Percentiles rank a stretch among this genome's conserved stretches.
These are phyloP conservation scores for Hylomyscus alleni DNA, from an alignment of 2,797 vertebrate species.

Conservation along the genomic window DNA sequence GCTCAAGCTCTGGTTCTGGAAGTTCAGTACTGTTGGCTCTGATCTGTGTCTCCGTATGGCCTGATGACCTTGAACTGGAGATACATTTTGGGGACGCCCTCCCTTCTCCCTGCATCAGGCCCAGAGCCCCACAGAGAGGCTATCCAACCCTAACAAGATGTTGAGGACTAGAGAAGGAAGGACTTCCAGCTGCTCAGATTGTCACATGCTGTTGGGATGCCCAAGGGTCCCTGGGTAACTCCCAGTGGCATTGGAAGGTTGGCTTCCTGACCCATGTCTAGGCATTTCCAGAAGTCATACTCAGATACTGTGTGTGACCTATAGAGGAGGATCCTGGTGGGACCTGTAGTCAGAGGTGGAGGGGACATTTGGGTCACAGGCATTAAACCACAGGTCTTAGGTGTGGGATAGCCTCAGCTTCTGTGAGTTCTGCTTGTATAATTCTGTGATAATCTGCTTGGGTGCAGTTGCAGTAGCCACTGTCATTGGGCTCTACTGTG, in stretches of 20 bases:
- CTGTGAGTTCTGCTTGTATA: neutral
- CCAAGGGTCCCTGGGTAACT: accelerated
- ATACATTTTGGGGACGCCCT: accelerated
- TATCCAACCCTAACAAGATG: accelerated
- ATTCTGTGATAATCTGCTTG: neutral
- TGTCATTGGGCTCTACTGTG: neutral
- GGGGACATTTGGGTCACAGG: neutral
- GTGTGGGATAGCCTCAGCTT: neutral
- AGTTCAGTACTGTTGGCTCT: accelerated
- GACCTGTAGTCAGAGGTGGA: neutral
- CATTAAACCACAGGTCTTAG: neutral
- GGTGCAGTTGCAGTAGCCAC: neutral
- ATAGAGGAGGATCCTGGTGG: neutral
- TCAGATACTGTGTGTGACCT: neutral
- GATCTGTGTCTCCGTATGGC: too few relatives aligned
- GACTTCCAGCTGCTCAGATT: neutral
- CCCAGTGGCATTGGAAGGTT: accelerated
- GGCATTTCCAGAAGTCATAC: neutral
- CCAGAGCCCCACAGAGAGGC: accelerated
- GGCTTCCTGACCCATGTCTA: neutral
- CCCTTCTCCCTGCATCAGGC: neutral
- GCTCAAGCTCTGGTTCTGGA: accelerated
- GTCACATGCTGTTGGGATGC: neutral
- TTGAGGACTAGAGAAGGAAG: neutral
- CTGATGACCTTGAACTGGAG: neutral